Conservation (phyloP, 2,888 invertebrate species). For the Steinernema hermaphroditum region DNA sequence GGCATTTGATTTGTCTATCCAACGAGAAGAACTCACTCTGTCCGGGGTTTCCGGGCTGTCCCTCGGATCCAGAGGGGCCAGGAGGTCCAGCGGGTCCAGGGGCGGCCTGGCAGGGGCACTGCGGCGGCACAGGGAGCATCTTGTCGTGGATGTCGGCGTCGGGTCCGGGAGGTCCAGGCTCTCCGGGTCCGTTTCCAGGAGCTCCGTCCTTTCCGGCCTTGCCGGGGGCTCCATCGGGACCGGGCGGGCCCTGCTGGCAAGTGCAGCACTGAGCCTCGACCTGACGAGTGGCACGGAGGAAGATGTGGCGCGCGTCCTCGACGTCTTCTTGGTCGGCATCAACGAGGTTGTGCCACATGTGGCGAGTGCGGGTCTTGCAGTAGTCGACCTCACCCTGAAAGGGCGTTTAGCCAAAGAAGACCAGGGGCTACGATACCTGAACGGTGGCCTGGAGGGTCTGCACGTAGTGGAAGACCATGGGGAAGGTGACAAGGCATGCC, state of each 20-base stretch:
- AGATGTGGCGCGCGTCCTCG: constrained; percentile 47
- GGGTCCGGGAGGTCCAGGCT: constrained; percentile 55
- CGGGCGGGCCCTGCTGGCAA: constrained; percentile 55
- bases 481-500: constrained; percentile 64
- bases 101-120: constrained; percentile 32
- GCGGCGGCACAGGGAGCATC: constrained; percentile 60
- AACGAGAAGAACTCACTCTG: constrained; percentile 36
- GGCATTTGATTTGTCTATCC: too few species aligned
- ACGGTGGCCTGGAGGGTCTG: constrained; percentile 66
- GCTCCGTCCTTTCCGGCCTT: constrained; percentile 45
- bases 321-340: constrained; percentile 51
- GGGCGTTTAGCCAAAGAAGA: too few species aligned
- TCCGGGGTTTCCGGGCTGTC: constrained; percentile 36
- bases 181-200: constrained; percentile 54
- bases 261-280: constrained; percentile 60
- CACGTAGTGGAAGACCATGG: constrained; percentile 66
- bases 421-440: too few species aligned
- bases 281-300: constrained; percentile 58
- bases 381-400: constrained; percentile 56
- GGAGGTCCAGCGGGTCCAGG: constrained; percentile 73
- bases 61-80: constrained; percentile 44
- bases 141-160: constrained; percentile 55
- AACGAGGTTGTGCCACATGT: constrained; percentile 59
- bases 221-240: constrained; percentile 47
- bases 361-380: constrained; percentile 54